phyloP scores from a whole-genome alignment of 2,797 vertebrate genomes.

The Anguilla marmorata region DNA sequence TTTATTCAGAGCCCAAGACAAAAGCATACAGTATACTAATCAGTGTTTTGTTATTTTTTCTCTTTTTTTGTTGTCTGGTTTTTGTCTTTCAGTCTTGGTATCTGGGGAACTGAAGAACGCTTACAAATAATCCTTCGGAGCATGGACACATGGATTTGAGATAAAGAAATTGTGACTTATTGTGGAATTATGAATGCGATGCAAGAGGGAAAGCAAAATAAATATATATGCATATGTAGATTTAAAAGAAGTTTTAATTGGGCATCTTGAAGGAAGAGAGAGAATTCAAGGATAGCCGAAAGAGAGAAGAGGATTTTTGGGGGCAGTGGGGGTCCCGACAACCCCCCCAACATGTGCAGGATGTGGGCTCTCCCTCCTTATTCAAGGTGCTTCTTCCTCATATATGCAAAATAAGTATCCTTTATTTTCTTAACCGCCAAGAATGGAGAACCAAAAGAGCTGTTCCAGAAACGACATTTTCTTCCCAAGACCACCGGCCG shows the following conservation, averaged over 20 bases:
- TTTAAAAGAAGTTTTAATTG: conserved; percentile 54
- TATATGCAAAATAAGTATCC: conserved; percentile 79
- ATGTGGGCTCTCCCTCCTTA: conserved; percentile 50
- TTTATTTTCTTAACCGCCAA: conserved; percentile 64
- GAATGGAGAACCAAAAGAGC: conserved; percentile 44
- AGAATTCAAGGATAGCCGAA: conserved; percentile 32
- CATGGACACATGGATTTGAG: conserved; percentile 47
- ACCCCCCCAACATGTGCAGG: conserved; percentile 7
- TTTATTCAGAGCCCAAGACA: background rate
- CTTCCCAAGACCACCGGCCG: conserved; percentile 42
- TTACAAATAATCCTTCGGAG: conserved; percentile 36
- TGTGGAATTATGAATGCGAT: conserved; percentile 53
- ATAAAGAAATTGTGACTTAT: conserved; percentile 36
- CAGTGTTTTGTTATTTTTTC: conserved; percentile 44
- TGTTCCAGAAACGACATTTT: conserved; percentile 32
- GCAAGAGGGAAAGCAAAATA: conserved; percentile 55
- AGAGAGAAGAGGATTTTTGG: conserved; percentile 38
- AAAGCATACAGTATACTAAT: background rate
- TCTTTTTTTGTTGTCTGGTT: conserved; percentile 29
- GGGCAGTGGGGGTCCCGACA: conserved; percentile 35
- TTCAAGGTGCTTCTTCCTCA: conserved; percentile 76
- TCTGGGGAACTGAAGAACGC: conserved; percentile 82
- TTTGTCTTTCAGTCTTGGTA: conserved; percentile 87
- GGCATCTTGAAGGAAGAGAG: conserved; percentile 50
- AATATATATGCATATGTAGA: conserved; percentile 61